Percentiles rank a stretch among this genome's conserved stretches.
These are phyloP conservation scores for Copsychus sechellarum DNA, from an alignment of 2,113 vertebrate genomes.

Conservation along the genomic window DNA sequence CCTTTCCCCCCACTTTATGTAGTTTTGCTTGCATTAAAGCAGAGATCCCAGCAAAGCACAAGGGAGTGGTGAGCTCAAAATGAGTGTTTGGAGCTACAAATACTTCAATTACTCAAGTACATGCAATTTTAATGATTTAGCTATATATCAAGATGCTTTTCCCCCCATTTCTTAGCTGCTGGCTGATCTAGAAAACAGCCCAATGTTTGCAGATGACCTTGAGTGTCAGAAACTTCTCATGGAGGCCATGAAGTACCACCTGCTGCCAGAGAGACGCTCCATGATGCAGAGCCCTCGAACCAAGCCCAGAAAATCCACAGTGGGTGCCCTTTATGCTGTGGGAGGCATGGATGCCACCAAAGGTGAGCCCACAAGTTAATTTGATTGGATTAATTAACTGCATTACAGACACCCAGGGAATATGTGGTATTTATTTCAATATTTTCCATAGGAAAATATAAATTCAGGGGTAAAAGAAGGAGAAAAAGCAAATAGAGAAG, in stretches of 20 bases:
- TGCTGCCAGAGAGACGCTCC: slow-evolving; percentile 89
- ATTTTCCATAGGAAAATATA: not conserved
- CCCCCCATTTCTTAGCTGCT: slow-evolving; percentile 79
- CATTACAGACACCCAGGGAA: not conserved
- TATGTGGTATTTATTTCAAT: not conserved
- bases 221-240: slow-evolving; percentile 97
- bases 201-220: slow-evolving; percentile 91
- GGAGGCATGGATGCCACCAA: slow-evolving; percentile 96
- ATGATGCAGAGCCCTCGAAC: slow-evolving; percentile 96
- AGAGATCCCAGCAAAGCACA: not conserved
- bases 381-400: not conserved
- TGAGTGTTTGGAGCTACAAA: not conserved
- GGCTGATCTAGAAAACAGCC: slow-evolving; percentile 94
- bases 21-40: not conserved
- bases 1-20: not conserved
- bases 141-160: not conserved
- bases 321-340: slow-evolving; percentile 93
- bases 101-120: not conserved
- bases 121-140: not conserved
- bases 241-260: slow-evolving; percentile 99
- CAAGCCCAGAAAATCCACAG: slow-evolving; percentile 97
- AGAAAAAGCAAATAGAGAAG: not conserved
- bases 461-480: not conserved
- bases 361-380: slow-evolving; percentile 71
- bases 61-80: not conserved